Evolutionary conservation across 2,113 vertebrate species (phyloP).

Genomic region (Daubentonia madagascariensis): DNA sequence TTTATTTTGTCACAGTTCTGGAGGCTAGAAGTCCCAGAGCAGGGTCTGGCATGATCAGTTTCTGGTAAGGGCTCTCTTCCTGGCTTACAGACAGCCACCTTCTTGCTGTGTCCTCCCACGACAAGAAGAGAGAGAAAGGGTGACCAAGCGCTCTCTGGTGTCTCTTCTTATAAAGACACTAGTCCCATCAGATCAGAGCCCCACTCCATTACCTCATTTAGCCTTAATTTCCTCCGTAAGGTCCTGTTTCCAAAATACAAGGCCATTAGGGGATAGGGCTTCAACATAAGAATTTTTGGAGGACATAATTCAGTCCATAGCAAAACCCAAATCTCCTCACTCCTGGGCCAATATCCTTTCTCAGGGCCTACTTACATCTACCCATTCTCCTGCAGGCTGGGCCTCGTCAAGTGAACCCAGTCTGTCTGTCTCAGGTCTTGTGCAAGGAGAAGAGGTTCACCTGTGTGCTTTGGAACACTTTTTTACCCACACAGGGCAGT

Average conservation of each 20-base stretch:
- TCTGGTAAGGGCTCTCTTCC: background rate
- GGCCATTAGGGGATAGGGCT: background rate
- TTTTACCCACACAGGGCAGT: background rate
- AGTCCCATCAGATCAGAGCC: background rate
- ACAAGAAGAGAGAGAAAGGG: background rate
- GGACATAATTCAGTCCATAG: background rate
- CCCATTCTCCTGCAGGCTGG: background rate
- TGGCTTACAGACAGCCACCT: background rate
- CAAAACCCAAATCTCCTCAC: background rate
- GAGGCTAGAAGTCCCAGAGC: background rate
- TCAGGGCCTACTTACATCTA: background rate
- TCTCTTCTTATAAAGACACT: background rate
- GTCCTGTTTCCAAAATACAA: background rate
- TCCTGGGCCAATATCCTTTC: background rate
- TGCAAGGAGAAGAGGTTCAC: background rate
- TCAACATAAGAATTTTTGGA: background rate
- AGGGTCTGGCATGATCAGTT: background rate
- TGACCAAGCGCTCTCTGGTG: background rate
- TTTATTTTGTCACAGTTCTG: background rate
- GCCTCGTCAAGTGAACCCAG: accelerated
- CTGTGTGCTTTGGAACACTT: background rate
- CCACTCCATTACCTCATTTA: background rate
- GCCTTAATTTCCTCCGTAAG: background rate
- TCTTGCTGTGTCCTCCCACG: background rate
- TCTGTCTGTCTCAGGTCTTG: too few relatives aligned